phyloP scores from a whole-genome alignment of 2,888 invertebrate genomes.

The Eulithis testata region DNA sequence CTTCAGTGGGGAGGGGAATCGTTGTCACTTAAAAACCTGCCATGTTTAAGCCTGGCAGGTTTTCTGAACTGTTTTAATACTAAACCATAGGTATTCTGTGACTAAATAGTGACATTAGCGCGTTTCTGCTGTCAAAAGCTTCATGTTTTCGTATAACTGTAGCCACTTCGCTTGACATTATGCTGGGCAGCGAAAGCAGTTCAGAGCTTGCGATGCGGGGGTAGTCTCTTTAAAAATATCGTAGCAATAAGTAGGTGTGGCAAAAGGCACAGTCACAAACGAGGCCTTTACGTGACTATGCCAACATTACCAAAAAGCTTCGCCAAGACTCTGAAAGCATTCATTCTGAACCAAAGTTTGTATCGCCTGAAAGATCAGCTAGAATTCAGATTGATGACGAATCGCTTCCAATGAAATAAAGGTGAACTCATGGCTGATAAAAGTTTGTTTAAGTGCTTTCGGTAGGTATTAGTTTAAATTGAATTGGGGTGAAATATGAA shows the following conservation, averaged over 20 bases:
- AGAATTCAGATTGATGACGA: conserved; percentile 47
- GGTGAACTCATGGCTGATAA: conserved; percentile 15
- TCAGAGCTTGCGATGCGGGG: too few species aligned
- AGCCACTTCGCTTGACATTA: too few species aligned
- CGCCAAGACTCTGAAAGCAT: conserved; percentile 45
- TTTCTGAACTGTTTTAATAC: too few species aligned
- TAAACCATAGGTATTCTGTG: too few species aligned
- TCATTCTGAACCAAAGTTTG: conserved; percentile 41
- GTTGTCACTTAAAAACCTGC: too few species aligned
- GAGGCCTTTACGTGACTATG: conserved; percentile 28
- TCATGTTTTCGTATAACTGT: too few species aligned
- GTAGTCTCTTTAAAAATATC: conserved; percentile 30
- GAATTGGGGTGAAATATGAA: conserved; percentile 12
- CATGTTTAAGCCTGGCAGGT: too few species aligned
- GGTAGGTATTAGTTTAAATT: conserved; percentile 9
- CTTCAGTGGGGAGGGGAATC: too few species aligned
- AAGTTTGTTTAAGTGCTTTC: conserved; percentile 22
- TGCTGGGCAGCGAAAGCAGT: too few species aligned
- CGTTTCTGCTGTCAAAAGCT: too few species aligned
- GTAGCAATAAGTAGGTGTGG: conserved; percentile 40
- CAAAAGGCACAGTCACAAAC: conserved; percentile 30
- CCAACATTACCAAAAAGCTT: conserved; percentile 44
- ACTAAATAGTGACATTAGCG: too few species aligned
- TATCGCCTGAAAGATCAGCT: conserved; percentile 48
- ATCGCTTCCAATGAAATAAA: conserved; percentile 39